A percentile compares a stretch with the other conserved stretches of the same genome.
phyloP scores from a whole-genome alignment of 2,888 invertebrate genomes.

The Sepiola atlantica region DNA sequence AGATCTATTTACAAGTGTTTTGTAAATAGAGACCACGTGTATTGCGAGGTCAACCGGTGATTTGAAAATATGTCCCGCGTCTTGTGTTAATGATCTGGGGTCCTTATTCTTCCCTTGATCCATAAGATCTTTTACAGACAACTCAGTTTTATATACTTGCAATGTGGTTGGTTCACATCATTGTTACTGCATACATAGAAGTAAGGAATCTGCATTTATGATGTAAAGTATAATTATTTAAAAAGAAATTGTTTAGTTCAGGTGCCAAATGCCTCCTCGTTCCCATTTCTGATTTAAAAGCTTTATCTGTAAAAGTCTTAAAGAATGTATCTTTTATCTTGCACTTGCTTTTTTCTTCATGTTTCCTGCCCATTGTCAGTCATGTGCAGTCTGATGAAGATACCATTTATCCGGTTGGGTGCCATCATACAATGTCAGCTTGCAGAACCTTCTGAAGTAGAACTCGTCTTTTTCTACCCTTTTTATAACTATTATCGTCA shows the following conservation, averaged over 20 bases:
- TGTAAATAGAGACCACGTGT: no score
- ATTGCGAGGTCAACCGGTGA: no score
- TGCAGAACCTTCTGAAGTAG: background rate
- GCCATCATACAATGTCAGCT: background rate
- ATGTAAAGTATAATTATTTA: background rate
- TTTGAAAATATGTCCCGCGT: no score
- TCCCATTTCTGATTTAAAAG: no score
- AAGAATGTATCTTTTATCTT: background rate
- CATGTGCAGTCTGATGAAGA: background rate
- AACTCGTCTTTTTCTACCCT: background rate
- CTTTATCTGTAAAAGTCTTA: background rate
- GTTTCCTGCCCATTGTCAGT: background rate
- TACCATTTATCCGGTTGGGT: background rate
- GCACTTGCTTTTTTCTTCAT: background rate
- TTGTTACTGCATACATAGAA: background rate
- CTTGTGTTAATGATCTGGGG: no score
- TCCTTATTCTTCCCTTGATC: no score
- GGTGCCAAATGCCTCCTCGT: background rate
- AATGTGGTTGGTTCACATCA: no score
- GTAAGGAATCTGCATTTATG: background rate
- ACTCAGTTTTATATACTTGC: no score
- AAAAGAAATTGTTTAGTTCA: background rate
- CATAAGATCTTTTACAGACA: no score
- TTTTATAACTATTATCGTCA: background rate
- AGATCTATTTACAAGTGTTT: no score